phyloP scores from a whole-genome alignment of 2,113 vertebrate species.

The Campylomormyrus tamandua region DNA sequence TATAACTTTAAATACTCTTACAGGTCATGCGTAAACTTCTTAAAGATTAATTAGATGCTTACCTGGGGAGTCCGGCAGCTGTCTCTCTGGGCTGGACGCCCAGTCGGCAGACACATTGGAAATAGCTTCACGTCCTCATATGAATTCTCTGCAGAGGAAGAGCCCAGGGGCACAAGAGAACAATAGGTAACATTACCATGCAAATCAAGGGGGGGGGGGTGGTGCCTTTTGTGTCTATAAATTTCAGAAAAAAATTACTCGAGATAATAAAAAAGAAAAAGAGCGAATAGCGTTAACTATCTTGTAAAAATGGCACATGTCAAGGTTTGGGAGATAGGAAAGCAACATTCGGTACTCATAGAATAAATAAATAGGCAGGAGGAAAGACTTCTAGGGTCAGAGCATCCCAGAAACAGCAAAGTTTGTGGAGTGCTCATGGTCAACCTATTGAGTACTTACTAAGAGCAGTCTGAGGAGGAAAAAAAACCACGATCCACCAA shows the following conservation, averaged over 20 bases:
- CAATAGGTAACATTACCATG: not conserved
- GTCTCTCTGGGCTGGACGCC: constrained; percentile 50
- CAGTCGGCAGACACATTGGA: constrained; percentile 65
- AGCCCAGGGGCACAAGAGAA: not conserved
- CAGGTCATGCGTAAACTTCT: not conserved
- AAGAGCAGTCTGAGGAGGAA: not conserved
- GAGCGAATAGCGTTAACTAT: not conserved
- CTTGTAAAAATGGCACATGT: not conserved
- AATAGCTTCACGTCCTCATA: constrained; percentile 78
- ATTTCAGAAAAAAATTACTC: not conserved
- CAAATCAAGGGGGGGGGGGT: not conserved
- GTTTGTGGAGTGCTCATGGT: not conserved
- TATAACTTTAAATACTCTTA: not conserved
- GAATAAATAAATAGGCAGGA: not conserved
- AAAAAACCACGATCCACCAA: not conserved
- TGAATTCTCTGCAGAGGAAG: constrained; percentile 58
- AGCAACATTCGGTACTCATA: not conserved
- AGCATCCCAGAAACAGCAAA: not conserved
- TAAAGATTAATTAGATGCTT: constrained; percentile 5
- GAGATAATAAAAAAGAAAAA: not conserved
- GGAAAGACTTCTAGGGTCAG: not conserved
- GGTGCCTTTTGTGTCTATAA: not conserved
- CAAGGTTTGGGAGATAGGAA: not conserved
- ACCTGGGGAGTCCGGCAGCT: constrained; percentile 41
- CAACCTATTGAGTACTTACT: not conserved